These are phyloP conservation scores for Hemiprocne comata DNA, from an alignment of 2,113 vertebrate species.

Conservation along the genomic window DNA sequence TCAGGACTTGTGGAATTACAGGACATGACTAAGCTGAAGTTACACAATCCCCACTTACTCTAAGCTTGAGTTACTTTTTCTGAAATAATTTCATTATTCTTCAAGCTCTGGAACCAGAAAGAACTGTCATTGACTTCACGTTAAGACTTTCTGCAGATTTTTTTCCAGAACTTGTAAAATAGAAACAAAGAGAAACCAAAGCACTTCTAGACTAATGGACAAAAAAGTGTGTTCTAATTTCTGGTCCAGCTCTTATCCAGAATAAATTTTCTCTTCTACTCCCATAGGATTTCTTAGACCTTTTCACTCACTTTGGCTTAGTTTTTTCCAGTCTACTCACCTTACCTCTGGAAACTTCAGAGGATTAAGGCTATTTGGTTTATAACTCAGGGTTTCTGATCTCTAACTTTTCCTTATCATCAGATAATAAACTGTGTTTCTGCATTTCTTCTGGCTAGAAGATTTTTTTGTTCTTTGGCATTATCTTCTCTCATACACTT, in stretches of 20 bases:
- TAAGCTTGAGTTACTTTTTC: background rate
- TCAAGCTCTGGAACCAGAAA: background rate
- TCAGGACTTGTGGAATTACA: background rate
- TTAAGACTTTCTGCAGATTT: background rate
- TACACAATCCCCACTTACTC: background rate
- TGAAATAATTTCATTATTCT: background rate
- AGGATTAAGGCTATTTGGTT: background rate
- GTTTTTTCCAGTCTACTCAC: background rate
- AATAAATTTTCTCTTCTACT: background rate
- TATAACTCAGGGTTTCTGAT: background rate
- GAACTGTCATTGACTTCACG: background rate
- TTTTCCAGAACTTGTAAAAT: background rate
- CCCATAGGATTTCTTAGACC: background rate
- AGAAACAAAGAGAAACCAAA: background rate
- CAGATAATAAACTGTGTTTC: background rate
- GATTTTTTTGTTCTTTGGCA: background rate
- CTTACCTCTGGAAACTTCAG: background rate
- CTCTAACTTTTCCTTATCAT: background rate
- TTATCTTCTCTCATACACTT: background rate
- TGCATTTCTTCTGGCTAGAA: background rate
- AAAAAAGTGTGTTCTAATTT: accelerated
- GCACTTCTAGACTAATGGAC: background rate
- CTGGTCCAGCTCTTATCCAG: background rate
- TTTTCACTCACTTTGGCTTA: background rate
- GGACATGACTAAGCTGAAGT: background rate